Evolutionary conservation across 2,888 invertebrate species (phyloP).

Genomic region (Micropterix aruncella): DNA sequence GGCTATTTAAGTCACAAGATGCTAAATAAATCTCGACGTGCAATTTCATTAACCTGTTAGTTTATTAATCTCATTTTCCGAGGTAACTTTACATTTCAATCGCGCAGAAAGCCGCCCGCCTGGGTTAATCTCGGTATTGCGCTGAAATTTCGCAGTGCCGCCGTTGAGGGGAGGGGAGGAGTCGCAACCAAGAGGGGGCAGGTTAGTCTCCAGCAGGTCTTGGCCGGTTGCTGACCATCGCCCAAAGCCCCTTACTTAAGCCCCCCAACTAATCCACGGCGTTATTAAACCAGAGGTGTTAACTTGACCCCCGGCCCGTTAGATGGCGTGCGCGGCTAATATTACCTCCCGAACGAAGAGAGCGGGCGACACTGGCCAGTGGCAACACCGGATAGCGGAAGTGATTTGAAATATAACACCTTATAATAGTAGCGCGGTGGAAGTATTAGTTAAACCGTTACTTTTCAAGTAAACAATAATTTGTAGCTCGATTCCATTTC

Average conservation of each 20-base stretch:
- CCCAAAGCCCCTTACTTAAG: conserved; percentile 24
- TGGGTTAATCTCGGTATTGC: background rate
- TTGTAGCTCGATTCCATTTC: too few species aligned
- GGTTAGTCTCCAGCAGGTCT: conserved; percentile 8
- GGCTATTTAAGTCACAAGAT: too few species aligned
- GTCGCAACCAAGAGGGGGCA: conserved; percentile 1
- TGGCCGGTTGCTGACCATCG: conserved; percentile 33
- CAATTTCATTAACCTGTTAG: too few species aligned
- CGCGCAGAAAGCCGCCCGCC: background rate
- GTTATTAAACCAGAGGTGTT: conserved; percentile 35
- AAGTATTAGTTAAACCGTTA: too few species aligned
- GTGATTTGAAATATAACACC: background rate
- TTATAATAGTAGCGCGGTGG: too few species aligned
- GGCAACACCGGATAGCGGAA: background rate
- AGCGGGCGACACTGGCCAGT: background rate
- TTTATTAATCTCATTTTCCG: too few species aligned
- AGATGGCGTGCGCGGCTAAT: background rate
- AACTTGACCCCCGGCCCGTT: conserved; percentile 19
- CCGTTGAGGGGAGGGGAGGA: conserved; percentile 4
- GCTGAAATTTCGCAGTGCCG: background rate
- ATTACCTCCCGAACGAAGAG: background rate
- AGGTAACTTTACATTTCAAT: too few species aligned
- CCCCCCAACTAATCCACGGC: conserved; percentile 36
- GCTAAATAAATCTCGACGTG: too few species aligned
- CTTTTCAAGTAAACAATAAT: too few species aligned